Base-by-base conservation (phyloP, 2,797 vertebrate genomes). In the Darevskia nairensis region DNA sequence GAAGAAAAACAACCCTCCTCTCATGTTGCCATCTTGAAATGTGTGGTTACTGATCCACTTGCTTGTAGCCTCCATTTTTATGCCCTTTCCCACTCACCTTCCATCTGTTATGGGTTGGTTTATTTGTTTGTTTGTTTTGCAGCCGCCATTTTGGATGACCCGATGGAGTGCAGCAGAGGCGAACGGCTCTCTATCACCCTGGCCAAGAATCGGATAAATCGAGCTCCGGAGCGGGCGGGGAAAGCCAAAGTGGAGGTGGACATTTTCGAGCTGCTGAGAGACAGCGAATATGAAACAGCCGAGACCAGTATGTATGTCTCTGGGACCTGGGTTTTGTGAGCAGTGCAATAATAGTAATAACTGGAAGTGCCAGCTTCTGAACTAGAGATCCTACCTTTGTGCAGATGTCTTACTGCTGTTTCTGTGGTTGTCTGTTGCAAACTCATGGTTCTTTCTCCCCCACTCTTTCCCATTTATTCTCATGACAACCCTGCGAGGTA, bases 91-190 rank as follows among this genome's bases (percentile, higher is more conserved):
- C 10, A 7, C 55, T 74, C 59, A 66, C 27, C 35, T 44, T 83
- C 5, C 44, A 8, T 78, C 13, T 82, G 21, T 39, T 69, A 10
- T 55, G 50, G 25, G 8, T 69, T 69, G 25, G 8, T 69, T 69
- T n/a, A 1, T 72, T 4, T 69, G 2, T 72, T 4, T 59, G 6
- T 81, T 46, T 74, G 74, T 87, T 86, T 64, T 27, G 0, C 95
- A 99, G 99, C 99, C 92, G 99, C 99, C 95, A 98, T 99, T 94
- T 97, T 99, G 89, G 98, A 99, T 86, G 99, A 99, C 96, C 99
- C 98, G 44, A 99, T 99, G 99, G 99, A 99, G 97, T 99, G 99
- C 97, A 99, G 98, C 97, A 97, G 99, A 95, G 99, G 99, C 79
- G 99, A 99, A 96, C 97, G 99, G 71, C 96, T 99, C 94, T 99